Percentiles rank a stretch among this genome's conserved stretches.
Conservation (phyloP, 2,888 invertebrate species). For the Coronaproctus castanopsis region DNA sequence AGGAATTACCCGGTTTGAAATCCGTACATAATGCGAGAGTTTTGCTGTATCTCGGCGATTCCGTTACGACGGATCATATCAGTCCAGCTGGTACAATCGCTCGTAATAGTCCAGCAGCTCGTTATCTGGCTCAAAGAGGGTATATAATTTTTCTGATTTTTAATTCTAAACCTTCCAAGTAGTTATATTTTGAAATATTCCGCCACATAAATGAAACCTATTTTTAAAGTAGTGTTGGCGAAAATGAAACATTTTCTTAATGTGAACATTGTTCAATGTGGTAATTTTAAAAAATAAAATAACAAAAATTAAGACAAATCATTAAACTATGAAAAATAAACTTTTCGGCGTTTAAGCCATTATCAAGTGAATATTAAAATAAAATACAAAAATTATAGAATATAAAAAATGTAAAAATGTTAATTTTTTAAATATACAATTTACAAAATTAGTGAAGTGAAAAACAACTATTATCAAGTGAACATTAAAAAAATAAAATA, state of each 20-base stretch:
- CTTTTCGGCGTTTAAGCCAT: too few species aligned
- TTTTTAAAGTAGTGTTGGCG: background rate
- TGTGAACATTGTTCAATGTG: too few species aligned
- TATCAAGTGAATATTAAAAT: too few species aligned
- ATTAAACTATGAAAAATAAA: too few species aligned
- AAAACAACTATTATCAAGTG: too few species aligned
- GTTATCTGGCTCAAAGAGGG: constrained; percentile 53
- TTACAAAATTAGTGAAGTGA: too few species aligned
- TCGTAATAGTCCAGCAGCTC: constrained; percentile 76
- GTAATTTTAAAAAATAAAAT: too few species aligned
- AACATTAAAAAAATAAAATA: too few species aligned
- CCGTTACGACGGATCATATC: constrained; percentile 96
- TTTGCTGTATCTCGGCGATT: constrained; percentile 75
- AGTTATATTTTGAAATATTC: background rate
- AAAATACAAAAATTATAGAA: too few species aligned
- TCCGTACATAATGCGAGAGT: constrained; percentile 54
- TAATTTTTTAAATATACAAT: too few species aligned
- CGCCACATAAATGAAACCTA: background rate
- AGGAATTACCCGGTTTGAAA: constrained; percentile 39
- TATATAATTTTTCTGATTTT: constrained; percentile 25
- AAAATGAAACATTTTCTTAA: background rate
- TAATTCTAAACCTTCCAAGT: background rate
- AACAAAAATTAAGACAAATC: too few species aligned
- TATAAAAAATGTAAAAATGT: too few species aligned
- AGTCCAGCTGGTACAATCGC: constrained; percentile 96